phyloP scores from a whole-genome alignment of 2,888 invertebrate genomes.

The Euphydryas editha region DNA sequence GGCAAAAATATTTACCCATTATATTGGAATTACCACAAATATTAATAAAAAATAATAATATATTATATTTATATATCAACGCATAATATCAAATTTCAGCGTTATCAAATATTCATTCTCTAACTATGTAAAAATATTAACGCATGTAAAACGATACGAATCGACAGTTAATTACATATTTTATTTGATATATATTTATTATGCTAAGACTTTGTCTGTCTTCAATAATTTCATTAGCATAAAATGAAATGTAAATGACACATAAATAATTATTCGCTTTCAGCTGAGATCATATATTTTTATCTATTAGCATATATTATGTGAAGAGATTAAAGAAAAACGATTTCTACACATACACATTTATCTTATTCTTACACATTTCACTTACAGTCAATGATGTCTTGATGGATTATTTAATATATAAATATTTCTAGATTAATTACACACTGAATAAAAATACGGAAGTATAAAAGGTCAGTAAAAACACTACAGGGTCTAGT shows the following conservation, averaged over 20 bases:
- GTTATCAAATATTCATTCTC: too few species aligned
- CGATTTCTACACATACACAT: neutral
- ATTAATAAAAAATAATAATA: too few species aligned
- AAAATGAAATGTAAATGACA: neutral
- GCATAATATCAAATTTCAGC: too few species aligned
- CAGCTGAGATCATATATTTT: neutral
- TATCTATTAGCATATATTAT: neutral
- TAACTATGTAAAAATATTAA: too few species aligned
- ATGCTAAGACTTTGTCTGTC: neutral
- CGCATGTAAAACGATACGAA: too few species aligned
- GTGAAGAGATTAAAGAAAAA: constrained; percentile 4
- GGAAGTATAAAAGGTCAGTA: constrained; percentile 79
- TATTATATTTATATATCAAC: too few species aligned
- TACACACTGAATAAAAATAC: constrained; percentile 40
- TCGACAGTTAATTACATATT: too few species aligned
- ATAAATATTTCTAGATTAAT: neutral
- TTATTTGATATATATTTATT: too few species aligned
- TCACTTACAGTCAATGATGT: neutral
- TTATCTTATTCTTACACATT: constrained; percentile 4
- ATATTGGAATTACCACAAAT: too few species aligned
- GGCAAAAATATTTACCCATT: too few species aligned
- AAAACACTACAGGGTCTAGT: constrained; percentile 72
- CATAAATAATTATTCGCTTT: neutral
- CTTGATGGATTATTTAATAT: neutral
- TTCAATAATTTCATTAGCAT: neutral